These are phyloP conservation scores for Anser brachyrhynchus DNA, from an alignment of 2,113 vertebrate species.

Conservation along the genomic window DNA sequence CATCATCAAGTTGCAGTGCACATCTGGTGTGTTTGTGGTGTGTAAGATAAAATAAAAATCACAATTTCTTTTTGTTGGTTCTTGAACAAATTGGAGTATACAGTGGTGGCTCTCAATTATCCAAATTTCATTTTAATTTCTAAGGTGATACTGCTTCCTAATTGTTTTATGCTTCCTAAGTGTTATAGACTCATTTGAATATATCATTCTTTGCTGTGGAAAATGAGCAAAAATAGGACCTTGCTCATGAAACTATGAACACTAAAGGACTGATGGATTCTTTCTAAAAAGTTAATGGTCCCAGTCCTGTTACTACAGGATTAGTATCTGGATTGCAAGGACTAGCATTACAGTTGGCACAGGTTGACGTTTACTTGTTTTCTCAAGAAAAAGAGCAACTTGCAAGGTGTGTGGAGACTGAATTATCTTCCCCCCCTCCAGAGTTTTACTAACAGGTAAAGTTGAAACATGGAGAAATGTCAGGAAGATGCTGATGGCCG, in stretches of 20 bases:
- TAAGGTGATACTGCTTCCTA: neutral
- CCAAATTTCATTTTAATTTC: neutral
- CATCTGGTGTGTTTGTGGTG: fast-evolving
- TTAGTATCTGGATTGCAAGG: neutral
- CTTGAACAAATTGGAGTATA: neutral
- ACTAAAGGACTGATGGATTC: neutral
- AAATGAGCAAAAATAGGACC: neutral
- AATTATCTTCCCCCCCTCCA: neutral
- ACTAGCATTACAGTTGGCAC: neutral
- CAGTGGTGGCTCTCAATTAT: neutral
- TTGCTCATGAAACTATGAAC: neutral
- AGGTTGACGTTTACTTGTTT: neutral
- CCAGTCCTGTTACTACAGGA: neutral
- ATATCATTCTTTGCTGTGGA: neutral
- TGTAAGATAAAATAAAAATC: neutral
- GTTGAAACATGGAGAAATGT: neutral
- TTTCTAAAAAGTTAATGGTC: neutral
- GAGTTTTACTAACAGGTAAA: neutral
- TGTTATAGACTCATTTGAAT: neutral
- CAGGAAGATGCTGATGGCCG: neutral
- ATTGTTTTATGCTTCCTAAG: neutral
- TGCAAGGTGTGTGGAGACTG: neutral
- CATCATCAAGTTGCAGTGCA: neutral
- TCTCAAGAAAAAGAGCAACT: neutral
- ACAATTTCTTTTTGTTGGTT: neutral